Base-by-base conservation (phyloP, 2,113 vertebrate genomes). In the Delphinapterus leucas region DNA sequence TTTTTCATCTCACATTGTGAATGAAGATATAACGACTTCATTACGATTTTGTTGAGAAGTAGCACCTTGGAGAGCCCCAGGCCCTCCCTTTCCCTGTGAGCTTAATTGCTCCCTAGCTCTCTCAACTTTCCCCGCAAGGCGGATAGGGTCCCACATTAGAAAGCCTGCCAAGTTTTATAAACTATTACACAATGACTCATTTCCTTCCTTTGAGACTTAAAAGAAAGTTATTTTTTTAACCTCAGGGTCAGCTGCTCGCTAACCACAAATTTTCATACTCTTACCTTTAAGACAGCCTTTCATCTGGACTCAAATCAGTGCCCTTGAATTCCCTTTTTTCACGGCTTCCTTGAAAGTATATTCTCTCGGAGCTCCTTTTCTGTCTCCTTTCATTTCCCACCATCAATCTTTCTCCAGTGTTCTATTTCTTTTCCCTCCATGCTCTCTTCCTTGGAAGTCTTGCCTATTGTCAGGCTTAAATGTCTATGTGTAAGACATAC, bases 241-340 rank as follows among this genome's bases (percentile, higher is more conserved):
- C 89, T 95, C 93, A 88, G 86, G 88, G 94, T 97, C 97, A 97
- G 95, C 92, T 95, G 88, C 92, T 95, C 97, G 36, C 76, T 96
- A 95, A 97, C 95, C 97, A 93, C 96, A 94, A n/a, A 49, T 87
- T 97, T 93, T 96, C 85, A 73, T 76, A 65, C 47, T 58, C 4
- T 25, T 33, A 74, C 44, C 33, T 86, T 83, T 68, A 85, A 89
- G 80, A 81, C 61, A 95, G 65, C 33, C 77, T 96, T 88, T 93
- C 41, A 49, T 60, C 14, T 79, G 76, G 60, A 67, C 49, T 53
- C 26, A 31, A 2, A 68, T 86, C 36, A 20, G 6, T 60, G 88
- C 67, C 49, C 60, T 81, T 94, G 58, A 94, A 85, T 31, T 91
- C 21, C 12, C 12, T 82, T 60, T 82, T 86, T 68, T 36, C 68